These are phyloP conservation scores for Zalophus californianus DNA, from an alignment of 2,797 vertebrate genomes.

Conservation along the genomic window DNA sequence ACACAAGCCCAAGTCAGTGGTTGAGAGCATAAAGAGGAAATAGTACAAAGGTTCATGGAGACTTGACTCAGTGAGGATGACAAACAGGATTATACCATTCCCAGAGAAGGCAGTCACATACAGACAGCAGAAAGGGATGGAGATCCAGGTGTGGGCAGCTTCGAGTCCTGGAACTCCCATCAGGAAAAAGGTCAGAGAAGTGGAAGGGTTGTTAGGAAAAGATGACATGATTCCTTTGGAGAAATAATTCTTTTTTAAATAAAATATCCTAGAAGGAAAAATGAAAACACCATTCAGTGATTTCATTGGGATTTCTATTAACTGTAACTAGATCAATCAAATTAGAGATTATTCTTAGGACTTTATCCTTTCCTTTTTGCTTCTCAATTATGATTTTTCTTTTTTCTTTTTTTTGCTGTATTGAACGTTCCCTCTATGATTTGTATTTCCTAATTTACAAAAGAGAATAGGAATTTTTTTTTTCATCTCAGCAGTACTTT, in stretches of 20 bases:
- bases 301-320: neutral
- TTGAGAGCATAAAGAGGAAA: conserved; percentile 84
- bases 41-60: conserved; percentile 81
- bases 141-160: neutral
- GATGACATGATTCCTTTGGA: neutral
- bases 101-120: neutral
- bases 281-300: neutral
- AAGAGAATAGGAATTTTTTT: neutral
- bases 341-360: neutral
- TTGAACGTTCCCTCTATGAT: neutral
- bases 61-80: conserved; percentile 70
- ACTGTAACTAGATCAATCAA: neutral
- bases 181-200: conserved; percentile 23
- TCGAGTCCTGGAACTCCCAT: neutral
- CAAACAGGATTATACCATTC: neutral
- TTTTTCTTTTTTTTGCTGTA: neutral
- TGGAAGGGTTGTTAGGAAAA: conserved; percentile 65
- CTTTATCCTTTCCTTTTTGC: neutral
- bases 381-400: neutral
- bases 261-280: conserved; percentile 33
- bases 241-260: neutral
- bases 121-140: conserved; percentile 14
- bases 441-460: neutral
- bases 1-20: conserved; percentile 80
- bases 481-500: neutral